Evolutionary conservation across 2,113 vertebrate species (phyloP).

Genomic region (Argyrosomus japonicus): DNA sequence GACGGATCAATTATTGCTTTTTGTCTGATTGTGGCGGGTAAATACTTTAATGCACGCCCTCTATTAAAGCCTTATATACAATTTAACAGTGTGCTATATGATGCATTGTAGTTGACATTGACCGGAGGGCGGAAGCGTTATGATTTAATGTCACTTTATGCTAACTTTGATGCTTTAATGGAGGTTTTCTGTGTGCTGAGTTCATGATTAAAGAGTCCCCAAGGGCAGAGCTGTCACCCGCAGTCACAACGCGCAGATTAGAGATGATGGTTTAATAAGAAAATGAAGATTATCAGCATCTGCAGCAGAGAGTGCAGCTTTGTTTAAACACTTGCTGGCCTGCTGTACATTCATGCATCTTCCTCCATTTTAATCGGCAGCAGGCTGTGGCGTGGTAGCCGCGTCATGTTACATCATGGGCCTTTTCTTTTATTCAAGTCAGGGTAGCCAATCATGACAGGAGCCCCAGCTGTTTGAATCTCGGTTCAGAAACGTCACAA

Average conservation of each 20-base stretch:
- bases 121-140: neutral
- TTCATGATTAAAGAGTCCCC: fast-evolving
- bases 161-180: neutral
- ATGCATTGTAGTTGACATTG: conserved; percentile 33
- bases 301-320: neutral
- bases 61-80: fast-evolving
- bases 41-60: neutral
- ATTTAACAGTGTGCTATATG: fast-evolving
- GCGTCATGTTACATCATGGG: conserved; percentile 13
- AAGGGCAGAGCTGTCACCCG: neutral
- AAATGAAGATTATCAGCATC: too few species aligned
- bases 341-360: neutral
- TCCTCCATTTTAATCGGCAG: conserved; percentile 39
- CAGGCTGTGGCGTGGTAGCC: conserved; percentile 7
- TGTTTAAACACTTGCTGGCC: neutral
- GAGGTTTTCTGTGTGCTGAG: neutral
- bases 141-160: neutral
- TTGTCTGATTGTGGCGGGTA: fast-evolving
- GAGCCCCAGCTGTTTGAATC: neutral
- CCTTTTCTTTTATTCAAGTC: conserved; percentile 9
- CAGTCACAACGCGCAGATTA: neutral
- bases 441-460: neutral
- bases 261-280: neutral
- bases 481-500: fast-evolving
- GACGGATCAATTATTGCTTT: neutral